These are phyloP conservation scores for Adelphocoris suturalis DNA, from an alignment of 2,888 invertebrate genomes.

Conservation along the genomic window DNA sequence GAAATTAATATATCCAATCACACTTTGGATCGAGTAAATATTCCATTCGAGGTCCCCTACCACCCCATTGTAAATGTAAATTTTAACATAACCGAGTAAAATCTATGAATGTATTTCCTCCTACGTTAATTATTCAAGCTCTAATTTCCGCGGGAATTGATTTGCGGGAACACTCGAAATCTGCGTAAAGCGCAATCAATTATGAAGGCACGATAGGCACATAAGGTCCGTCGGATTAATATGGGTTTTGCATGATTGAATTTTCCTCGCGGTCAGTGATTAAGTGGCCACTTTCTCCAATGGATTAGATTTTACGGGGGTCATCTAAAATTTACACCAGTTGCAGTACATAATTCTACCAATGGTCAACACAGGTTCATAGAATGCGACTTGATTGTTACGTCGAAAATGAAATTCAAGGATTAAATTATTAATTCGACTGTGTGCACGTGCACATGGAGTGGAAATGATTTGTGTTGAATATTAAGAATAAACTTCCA, in stretches of 20 bases:
- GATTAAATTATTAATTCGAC: background rate
- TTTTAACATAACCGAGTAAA: background rate
- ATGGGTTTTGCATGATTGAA: slow-evolving; percentile 22
- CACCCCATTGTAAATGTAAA: background rate
- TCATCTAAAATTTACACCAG: background rate
- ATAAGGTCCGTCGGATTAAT: background rate
- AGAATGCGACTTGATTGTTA: background rate
- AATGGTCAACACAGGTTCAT: background rate
- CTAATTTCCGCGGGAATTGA: background rate
- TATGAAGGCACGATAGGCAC: background rate
- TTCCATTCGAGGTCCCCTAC: background rate
- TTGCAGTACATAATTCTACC: background rate
- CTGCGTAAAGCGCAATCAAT: background rate
- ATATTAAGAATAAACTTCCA: background rate
- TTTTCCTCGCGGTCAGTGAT: background rate
- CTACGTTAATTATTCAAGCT: background rate
- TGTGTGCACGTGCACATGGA: background rate
- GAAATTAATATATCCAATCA: no score
- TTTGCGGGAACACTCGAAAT: background rate
- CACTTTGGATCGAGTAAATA: no score
- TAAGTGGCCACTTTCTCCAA: background rate
- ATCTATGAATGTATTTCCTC: background rate
- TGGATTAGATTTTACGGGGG: background rate
- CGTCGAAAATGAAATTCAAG: background rate
- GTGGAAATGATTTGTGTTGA: background rate